These are phyloP conservation scores for Shargacucullia verbasci DNA, from an alignment of 2,888 invertebrate genomes.

Conservation along the genomic window DNA sequence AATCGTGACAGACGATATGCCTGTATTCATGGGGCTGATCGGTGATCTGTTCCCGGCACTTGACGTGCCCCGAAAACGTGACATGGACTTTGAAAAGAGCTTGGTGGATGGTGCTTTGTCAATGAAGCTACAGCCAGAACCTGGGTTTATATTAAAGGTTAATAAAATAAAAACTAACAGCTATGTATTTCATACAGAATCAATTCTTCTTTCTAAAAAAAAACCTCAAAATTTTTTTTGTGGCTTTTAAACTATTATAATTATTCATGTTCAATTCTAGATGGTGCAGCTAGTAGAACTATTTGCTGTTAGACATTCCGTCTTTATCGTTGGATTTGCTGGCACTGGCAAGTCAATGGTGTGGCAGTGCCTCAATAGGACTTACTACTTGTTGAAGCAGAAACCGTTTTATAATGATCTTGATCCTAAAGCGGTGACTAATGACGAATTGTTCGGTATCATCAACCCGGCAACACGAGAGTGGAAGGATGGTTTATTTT, in stretches of 20 bases:
- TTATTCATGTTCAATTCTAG: conserved; percentile 73
- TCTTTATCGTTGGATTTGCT: conserved; percentile 95
- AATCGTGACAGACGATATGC: conserved; percentile 97
- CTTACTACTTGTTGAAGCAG: conserved; percentile 93
- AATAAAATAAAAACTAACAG: neutral
- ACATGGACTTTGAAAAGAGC: conserved; percentile 94
- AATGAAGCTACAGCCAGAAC: conserved; percentile 96
- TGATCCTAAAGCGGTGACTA: conserved; percentile 99
- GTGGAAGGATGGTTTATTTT: conserved; percentile 97
- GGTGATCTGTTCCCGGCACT: conserved; percentile 97
- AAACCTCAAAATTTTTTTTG: too few relatives aligned
- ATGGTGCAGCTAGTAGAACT: conserved; percentile 97
- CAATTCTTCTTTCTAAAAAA: too few relatives aligned
- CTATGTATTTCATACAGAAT: neutral
- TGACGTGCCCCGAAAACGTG: conserved; percentile 96
- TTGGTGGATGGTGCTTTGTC: conserved; percentile 94
- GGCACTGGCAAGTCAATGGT: conserved; percentile 98
- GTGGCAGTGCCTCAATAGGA: conserved; percentile 96
- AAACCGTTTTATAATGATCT: conserved; percentile 96
- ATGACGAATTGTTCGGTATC: conserved; percentile 97
- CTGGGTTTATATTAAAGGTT: conserved; percentile 95
- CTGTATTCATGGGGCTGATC: conserved; percentile 98
- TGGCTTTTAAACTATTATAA: neutral
- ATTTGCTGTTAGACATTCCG: conserved; percentile 97
- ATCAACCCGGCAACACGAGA: conserved; percentile 98